Base-by-base conservation (phyloP, 2,797 vertebrate genomes). In the Erethizon dorsatum region DNA sequence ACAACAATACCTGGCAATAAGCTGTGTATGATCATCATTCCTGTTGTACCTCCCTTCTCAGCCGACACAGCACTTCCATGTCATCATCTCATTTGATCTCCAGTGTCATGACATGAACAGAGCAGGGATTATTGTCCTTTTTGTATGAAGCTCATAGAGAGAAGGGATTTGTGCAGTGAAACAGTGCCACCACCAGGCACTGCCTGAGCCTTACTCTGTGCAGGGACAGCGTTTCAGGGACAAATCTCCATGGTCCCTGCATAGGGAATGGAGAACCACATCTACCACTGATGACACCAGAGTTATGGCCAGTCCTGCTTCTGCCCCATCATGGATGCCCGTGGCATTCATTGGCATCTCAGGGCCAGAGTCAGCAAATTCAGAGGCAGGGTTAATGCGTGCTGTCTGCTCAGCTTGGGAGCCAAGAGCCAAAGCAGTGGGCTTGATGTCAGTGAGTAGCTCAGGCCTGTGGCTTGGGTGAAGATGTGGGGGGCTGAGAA, bases 21-120 rank as follows among this genome's bases (percentile, higher is more conserved):
- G 61, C 73, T n/a, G 0, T 22, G 69, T 9, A 37, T 41, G 37
- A 41, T 65, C 45, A 12, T 54, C 65, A 15, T 84, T 69, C n/a
- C 67, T 75, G 6, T 18, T 33, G 12, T 5, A n/a, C 56, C 61
- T 92, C 57, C 50, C 65, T 88, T 83, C 71, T 56, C 88, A 12
- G 37, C 14, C n/a, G 26, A 26, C 28, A 61, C 0, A 85, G 85
- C 15, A 59, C 18, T 56, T 94, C 6, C 12, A 4, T 63, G 47
- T 85, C 82, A 4, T 93, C n/a, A 31, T 91, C 82, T 88, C 88
- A 50, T 14, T 61, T 82, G 82, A 9, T 59, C 33, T 57, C 15
- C 6, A 12, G 31, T 33, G 37, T 80, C 31, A 0, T 79, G 80
- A 45, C 41, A 31, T n/a, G 45, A 77, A 41, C 33, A 33, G 4